Evolutionary conservation across 2,888 invertebrate genomes (phyloP), one percentile per base, ranked within the genome.

Genomic region (Clostera curtula): DNA sequence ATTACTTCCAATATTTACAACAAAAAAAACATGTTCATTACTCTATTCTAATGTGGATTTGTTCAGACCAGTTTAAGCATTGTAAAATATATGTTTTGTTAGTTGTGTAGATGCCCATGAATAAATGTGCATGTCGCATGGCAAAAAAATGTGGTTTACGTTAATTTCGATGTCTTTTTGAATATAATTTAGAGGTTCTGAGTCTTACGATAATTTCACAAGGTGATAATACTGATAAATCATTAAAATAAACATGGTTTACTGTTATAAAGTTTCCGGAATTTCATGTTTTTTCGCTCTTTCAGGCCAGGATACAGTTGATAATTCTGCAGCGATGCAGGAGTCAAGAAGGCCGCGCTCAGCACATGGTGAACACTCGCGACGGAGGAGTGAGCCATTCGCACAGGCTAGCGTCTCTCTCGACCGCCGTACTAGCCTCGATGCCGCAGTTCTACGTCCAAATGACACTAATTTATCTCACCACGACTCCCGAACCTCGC

Each of bases 351-450:
- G 79, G 40, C 54, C 79, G 36, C 72, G 77, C 42, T 80, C 75
- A 32, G 65, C 56, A 56, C 72, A 66, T 31, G 84, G 63, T 62
- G 85, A 69, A 56, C 85, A 69, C 68, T 85, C 70, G 49, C 69
- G 80, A 24, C 66, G 77, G 29, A 65, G 69, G 41, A 80, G 69
- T 55, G 79, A 77, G 55, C 76, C 80, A 20, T 75, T 70, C 52
- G 70, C 72, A 20, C 67, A 71, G 29, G 58, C 67, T 15, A 64
- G 67, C 37, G 58, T 49, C 19, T 73, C 80, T 24, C 59, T 72
- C 32, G 74, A 76, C 53, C 84, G 90, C 30, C 85, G 90, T 41
- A 86, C 88, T 35, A 90, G 89, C 55, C 86, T 89, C 55, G 89
- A 89, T 49, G 64, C 69, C 33, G 66, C 85, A 71, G 54, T 73